Base-by-base conservation (phyloP, 2,888 invertebrate genomes). In the Ellobium chinense region DNA sequence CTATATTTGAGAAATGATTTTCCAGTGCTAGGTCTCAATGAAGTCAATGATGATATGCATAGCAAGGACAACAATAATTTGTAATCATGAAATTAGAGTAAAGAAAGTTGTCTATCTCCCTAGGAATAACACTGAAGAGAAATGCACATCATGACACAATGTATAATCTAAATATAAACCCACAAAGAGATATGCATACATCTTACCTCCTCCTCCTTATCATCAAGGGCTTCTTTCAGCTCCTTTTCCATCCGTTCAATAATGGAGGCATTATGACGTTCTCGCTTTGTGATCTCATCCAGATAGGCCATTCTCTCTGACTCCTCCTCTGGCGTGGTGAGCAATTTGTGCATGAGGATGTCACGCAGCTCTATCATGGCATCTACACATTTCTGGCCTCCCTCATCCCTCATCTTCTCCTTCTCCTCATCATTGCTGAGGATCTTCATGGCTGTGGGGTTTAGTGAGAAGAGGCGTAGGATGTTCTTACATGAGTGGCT, bases 281-380 rank as follows among this genome's bases (percentile, higher is more conserved):
- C 92, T 76, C 92, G 83, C 76, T 90, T 87, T 4, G 90, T 86
- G 34, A 93, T 88, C 76, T 92, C 90, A 63, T 88, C 86, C 29
- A 93, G 87, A 82, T 92, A 93, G 31, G 87, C 87, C 82, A 89
- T 88, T 73, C 90, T 88, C 79, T 93, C 92, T 36, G 85, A 86
- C 73, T 92, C 91, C 84, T 93, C 93, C 54, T 90, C 87, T 5
- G 93, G 93, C 2, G 92, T 92, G 29, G 92, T 92, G 79, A 93
- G 87, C 66, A 93, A 82, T 77, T 91, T 91, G 39, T 87, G 87
- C 87, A 91, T 86, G 31, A 93, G 81, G 46, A 93, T 90, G 68
- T 91, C 92, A 75, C 87, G 87, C 63, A 93, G 85, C 80, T 91
- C 92, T 66, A 87, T 86, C 87, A 92, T 82, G 65, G 86, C 84